These are phyloP conservation scores for Naso thynnoides DNA, from an alignment of 2,797 vertebrate genomes.

Conservation along the genomic window DNA sequence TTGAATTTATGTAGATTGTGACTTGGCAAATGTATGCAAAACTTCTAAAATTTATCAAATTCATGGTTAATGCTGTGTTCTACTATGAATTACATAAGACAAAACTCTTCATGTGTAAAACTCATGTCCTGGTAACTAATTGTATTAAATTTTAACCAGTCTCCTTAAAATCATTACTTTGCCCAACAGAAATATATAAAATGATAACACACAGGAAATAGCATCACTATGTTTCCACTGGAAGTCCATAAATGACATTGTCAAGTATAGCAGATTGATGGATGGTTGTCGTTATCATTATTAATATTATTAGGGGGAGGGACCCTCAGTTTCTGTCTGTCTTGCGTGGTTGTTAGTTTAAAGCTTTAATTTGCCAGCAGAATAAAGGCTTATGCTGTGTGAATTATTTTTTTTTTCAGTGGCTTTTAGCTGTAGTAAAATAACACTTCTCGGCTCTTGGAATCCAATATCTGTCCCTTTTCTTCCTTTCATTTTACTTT, in stretches of 20 bases:
- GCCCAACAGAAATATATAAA: background rate
- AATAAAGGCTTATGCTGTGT: background rate
- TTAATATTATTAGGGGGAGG: background rate
- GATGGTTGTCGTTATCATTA: background rate
- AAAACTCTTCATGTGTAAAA: background rate
- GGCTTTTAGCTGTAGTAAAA: slow-evolving; percentile 1
- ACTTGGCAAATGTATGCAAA: background rate
- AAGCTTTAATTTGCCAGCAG: background rate
- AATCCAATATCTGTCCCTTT: background rate
- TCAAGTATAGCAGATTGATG: background rate
- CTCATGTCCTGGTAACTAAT: background rate
- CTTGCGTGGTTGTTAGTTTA: background rate
- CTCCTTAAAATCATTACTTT: background rate
- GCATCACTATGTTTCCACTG: too few relatives aligned
- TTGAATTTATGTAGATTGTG: background rate
- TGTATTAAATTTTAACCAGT: background rate
- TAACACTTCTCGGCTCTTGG: background rate
- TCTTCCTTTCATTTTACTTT: background rate
- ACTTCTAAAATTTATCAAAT: background rate
- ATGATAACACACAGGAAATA: too few relatives aligned
- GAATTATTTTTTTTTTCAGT: background rate
- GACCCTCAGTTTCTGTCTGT: background rate
- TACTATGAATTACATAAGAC: background rate
- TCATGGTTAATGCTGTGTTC: background rate
- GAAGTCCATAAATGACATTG: background rate